phyloP scores from a whole-genome alignment of 2,113 vertebrate species.

The Leptosomus discolor region DNA sequence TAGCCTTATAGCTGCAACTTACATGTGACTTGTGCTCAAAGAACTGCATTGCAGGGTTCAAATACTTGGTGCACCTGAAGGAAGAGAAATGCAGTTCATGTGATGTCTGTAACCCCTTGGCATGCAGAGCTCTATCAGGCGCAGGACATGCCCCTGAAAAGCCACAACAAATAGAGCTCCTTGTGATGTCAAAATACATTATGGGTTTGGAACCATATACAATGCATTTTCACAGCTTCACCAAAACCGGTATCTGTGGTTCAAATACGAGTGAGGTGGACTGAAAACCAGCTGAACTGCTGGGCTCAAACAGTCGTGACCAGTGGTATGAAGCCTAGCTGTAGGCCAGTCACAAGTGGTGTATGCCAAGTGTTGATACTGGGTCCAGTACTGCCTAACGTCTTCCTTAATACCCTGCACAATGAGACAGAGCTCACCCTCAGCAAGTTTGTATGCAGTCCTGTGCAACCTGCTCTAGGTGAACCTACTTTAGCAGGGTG shows the following conservation, averaged over 20 bases:
- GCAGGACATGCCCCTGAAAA: accelerated
- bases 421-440: neutral
- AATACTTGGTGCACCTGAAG: neutral
- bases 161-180: neutral
- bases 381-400: neutral
- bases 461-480: no score
- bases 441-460: no score
- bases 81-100: accelerated
- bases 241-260: neutral
- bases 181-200: neutral
- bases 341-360: neutral
- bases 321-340: neutral
- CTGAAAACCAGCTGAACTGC: neutral
- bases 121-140: neutral
- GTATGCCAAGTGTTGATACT: accelerated
- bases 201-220: neutral
- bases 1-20: neutral
- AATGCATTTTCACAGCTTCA: neutral
- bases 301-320: neutral
- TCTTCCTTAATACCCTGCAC: neutral
- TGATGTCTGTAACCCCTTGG: neutral
- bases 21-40: neutral
- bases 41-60: neutral
- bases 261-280: neutral
- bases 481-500: no score